Base-by-base conservation (phyloP, 2,888 invertebrate species). In the Papilio gigon region DNA sequence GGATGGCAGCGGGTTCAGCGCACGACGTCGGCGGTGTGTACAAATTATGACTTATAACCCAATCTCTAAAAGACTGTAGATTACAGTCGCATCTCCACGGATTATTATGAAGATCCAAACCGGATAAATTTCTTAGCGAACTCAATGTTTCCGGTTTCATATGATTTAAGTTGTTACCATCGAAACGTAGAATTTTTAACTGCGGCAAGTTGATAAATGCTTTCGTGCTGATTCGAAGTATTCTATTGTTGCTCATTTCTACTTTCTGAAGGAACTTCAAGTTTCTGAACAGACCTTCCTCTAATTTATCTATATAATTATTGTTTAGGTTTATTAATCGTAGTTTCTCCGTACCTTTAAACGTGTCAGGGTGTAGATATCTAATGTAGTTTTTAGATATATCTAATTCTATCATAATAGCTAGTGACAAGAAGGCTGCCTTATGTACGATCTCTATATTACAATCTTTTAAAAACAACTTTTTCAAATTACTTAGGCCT, bases 11-110 rank as follows among this genome's bases (percentile, higher is more conserved):
- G 0, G 98, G 98, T 71, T 95, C 94, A 1, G 93, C 92, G 80
- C 97, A 97, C 59, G 94, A 93, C 0, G 97, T 97, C 2, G 95
- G 95, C 9, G 94, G 93, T 12, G 96, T 95, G 78, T 97, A 96
- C 67, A 97, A 90, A 70, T 96, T 96, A 73, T 93, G 93, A 74
- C 93, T 93, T 67, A 95, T 93, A 70, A 94, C 94, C 94, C 95
- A 97, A 79, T 96, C 95, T 44, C 97, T 93, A 76, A 98, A 96
- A 63, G 94, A 93, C 80, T 96, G 95, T 73, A 98, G 88, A 75
- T 95, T 94, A 83, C 98, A 98, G 79, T 98, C 97, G 84, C 98
- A 98, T 70, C 95, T 93, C 98, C 98, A 98, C 0, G 96, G 96
- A 84, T 98, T 98, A 74, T 95, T 95, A 77, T 95, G 94, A 53